A percentile compares a stretch with the other conserved stretches of the same genome.
Conservation (phyloP, 2,113 vertebrate species). For the Tylochromis polylepis region DNA sequence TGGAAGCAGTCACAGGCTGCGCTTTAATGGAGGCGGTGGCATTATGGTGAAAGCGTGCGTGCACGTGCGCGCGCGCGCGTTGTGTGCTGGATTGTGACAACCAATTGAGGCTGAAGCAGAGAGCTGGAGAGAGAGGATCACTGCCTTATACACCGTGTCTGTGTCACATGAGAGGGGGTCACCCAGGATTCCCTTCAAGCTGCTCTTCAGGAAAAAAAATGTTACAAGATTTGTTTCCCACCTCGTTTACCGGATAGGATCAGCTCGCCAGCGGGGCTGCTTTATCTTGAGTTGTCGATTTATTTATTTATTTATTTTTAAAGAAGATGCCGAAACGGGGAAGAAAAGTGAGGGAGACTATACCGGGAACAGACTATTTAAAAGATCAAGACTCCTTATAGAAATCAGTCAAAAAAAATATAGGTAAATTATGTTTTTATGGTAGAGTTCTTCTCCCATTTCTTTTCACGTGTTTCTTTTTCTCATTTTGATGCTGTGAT, state of each 20-base stretch:
- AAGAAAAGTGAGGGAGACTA: slow-evolving; percentile 47
- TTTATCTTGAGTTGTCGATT: not conserved
- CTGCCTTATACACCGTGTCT: slow-evolving; percentile 32
- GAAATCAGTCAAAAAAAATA: not conserved
- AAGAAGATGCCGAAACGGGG: slow-evolving; percentile 34
- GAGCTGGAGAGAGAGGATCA: slow-evolving; percentile 6
- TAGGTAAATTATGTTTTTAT: not conserved
- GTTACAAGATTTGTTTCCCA: not conserved
- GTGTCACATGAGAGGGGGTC: slow-evolving; percentile 44
- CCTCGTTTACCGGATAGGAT: slow-evolving; percentile 2
- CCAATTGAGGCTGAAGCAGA: slow-evolving; percentile 20
- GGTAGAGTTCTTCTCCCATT: not conserved
- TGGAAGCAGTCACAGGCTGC: not conserved
- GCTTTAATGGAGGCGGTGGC: not conserved
- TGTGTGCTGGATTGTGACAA: not conserved
- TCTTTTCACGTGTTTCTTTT: not conserved
- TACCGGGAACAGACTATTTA: slow-evolving; percentile 14
- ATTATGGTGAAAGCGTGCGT: not conserved
- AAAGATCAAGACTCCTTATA: slow-evolving; percentile 1
- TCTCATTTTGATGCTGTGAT: not conserved
- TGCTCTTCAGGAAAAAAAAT: slow-evolving; percentile 32
- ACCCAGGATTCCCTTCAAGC: slow-evolving; percentile 59
- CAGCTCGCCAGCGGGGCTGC: not conserved
- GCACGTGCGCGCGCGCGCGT: not conserved
- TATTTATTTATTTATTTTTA: not conserved